phyloP scores from a whole-genome alignment of 64 coral and sea anemone species.

The Montipora efflorescens region DNA sequence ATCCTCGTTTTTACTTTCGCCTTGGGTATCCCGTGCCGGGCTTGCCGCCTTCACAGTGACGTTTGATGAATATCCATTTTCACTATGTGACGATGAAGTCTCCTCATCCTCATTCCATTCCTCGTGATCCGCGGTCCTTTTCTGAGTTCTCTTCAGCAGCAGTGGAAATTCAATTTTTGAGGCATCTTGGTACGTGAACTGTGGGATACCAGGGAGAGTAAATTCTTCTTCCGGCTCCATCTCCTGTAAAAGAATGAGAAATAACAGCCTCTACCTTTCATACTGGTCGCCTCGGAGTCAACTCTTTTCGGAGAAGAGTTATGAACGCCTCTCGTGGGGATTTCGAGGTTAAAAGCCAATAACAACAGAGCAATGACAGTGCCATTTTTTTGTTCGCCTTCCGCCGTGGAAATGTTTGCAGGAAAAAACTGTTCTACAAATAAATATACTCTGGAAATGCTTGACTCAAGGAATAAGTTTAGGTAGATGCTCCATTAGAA shows the following conservation, averaged over 20 bases:
- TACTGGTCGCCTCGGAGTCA: no score
- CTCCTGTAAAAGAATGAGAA: conserved; percentile 22
- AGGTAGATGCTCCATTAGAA: no score
- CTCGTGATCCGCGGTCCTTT: conserved; percentile 23
- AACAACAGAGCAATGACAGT: no score
- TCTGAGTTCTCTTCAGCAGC: conserved; percentile 80
- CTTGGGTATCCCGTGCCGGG: conserved; percentile 8
- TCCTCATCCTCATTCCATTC: conserved; percentile 61
- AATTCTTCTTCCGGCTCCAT: conserved; percentile 68
- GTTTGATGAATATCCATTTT: conserved; percentile 44
- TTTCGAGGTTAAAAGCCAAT: no score
- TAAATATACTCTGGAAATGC: no score
- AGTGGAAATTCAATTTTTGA: conserved; percentile 75
- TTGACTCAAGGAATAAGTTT: no score
- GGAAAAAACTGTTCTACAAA: no score
- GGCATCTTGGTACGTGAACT: conserved; percentile 82
- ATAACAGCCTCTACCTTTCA: no score
- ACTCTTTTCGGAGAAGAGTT: no score
- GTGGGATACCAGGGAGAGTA: conserved; percentile 76
- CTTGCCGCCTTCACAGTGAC: conserved; percentile 36
- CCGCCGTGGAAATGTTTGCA: no score
- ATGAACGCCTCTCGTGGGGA: no score
- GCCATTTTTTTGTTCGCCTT: no score
- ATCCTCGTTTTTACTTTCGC: conserved; percentile 42
- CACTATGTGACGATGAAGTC: conserved; percentile 50